Conservation (phyloP, 2,113 vertebrate genomes). For the Bos taurus region ARS-UCD2.0 NC_037337.1:13524001-13524500, state of each 20-base stretch:
- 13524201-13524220: neutral
- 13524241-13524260: neutral
- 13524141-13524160: neutral
- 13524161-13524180: neutral
- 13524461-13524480: neutral
- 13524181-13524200: neutral
- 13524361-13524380: neutral
- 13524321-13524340: neutral
- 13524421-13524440: constrained; percentile 1
- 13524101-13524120: neutral
- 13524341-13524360: neutral
- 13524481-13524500: neutral
- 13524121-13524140: neutral
- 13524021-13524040: neutral
- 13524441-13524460: neutral
- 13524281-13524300: neutral
- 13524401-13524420: neutral
- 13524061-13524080: neutral
- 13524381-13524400: neutral
- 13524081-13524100: neutral
- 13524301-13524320: neutral
- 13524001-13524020: neutral
- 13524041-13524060: neutral
- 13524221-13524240: neutral
- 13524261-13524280: neutral